A percentile compares a stretch with the other conserved stretches of the same genome.
phyloP scores from a whole-genome alignment of 2,113 vertebrate genomes.

The Tympanuchus pallidicinctus region DNA sequence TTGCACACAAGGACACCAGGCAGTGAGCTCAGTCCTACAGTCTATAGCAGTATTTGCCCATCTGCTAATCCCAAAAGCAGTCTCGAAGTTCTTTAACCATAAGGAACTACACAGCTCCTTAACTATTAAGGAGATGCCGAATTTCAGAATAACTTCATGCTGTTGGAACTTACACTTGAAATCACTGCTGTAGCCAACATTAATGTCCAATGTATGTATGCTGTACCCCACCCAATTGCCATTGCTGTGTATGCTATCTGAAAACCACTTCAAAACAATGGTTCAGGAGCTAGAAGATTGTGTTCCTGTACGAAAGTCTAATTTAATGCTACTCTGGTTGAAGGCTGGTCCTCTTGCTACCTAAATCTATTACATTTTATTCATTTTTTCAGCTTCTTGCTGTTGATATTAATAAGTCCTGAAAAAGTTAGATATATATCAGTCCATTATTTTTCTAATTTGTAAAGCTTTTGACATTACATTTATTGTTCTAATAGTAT shows the following conservation, averaged over 20 bases:
- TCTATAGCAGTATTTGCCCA: neutral
- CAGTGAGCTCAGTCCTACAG: neutral
- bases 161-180: neutral
- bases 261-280: neutral
- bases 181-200: neutral
- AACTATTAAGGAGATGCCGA: neutral
- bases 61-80: neutral
- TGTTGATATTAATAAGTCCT: neutral
- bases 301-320: neutral
- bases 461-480: neutral
- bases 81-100: neutral
- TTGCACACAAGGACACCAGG: rapidly evolving
- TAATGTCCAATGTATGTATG: neutral
- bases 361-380: neutral
- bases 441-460: neutral
- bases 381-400: neutral
- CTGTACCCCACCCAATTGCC: too few species aligned
- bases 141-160: neutral
- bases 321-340: neutral
- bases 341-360: neutral
- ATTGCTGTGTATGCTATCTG: neutral
- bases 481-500: neutral
- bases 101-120: too few species aligned
- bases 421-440: neutral
- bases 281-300: neutral